These are phyloP conservation scores for Gibbula magus DNA, from an alignment of 2,888 invertebrate genomes.

Conservation along the genomic window DNA sequence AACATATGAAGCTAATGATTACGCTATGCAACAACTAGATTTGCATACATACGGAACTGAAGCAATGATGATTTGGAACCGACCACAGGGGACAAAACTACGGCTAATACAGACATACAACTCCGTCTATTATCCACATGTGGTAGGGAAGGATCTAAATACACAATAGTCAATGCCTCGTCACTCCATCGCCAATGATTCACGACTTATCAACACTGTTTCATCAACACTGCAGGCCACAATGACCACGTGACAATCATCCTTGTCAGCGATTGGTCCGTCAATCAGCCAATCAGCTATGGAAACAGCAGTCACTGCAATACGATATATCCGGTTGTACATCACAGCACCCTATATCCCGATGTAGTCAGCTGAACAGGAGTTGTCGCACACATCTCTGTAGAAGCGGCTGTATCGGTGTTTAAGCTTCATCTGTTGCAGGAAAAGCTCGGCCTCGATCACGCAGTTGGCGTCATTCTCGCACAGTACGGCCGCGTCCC, in stretches of 20 bases:
- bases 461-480: conserved; percentile 53
- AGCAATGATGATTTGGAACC: neutral
- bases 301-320: neutral
- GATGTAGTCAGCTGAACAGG: conserved; percentile 32
- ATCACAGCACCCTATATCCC: neutral
- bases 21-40: too few relatives aligned
- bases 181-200: neutral
- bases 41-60: too few relatives aligned
- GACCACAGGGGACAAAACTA: conserved; percentile 21
- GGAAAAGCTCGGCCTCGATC: conserved; percentile 55
- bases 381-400: conserved; percentile 37
- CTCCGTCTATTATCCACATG: conserved; percentile 13
- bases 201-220: neutral
- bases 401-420: conserved; percentile 41
- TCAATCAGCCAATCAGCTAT: neutral
- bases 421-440: conserved; percentile 50
- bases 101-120: conserved; percentile 25
- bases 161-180: neutral
- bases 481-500: conserved; percentile 55
- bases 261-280: conserved; percentile 4
- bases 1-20: too few relatives aligned
- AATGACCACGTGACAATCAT: neutral
- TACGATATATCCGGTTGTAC: neutral
- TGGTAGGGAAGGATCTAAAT: neutral
- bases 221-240: neutral